Conservation (phyloP, 35 echinoderm and acorn worm species). For the Strongylocentrotus purpuratus region DNA sequence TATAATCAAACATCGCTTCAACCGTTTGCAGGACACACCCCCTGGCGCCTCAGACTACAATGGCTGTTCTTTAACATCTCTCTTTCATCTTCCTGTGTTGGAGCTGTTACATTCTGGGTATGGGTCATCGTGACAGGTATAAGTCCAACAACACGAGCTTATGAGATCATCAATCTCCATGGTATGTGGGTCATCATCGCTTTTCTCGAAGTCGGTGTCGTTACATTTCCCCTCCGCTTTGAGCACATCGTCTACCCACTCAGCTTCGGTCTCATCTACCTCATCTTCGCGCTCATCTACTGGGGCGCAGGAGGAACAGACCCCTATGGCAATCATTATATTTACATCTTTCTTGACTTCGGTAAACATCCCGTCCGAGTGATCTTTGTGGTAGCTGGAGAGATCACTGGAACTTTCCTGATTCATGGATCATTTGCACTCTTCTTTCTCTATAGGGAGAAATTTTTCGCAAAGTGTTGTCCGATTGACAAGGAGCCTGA, state of each 20-base stretch:
- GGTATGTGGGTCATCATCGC: constrained; percentile 34
- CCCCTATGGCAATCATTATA: neutral
- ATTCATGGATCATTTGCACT: neutral
- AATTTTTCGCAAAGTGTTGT: neutral
- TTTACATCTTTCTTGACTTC: constrained; percentile 41
- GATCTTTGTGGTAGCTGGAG: neutral
- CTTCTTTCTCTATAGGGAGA: constrained; percentile 13
- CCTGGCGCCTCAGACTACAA: constrained; percentile 13
- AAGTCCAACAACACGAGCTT: neutral
- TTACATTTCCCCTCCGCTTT: constrained; percentile 42
- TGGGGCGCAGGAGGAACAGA: constrained; percentile 61
- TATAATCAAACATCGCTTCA: too few species aligned
- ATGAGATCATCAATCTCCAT: constrained; percentile 46
- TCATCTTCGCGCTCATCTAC: constrained; percentile 54
- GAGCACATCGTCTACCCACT: constrained; percentile 59
- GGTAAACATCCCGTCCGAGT: neutral
- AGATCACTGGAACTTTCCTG: neutral
- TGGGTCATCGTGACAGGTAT: constrained; percentile 4
- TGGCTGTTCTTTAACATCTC: constrained; percentile 62
- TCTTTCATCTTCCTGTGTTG: constrained; percentile 7
- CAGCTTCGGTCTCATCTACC: constrained; percentile 32
- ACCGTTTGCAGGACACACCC: neutral
- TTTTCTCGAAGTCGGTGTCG: constrained; percentile 34
- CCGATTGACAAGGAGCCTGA: neutral
- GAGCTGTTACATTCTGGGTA: constrained; percentile 50